These are phyloP conservation scores for Drosophila quinaria DNA, from an alignment of 2,888 invertebrate genomes.

Conservation along the genomic window DNA sequence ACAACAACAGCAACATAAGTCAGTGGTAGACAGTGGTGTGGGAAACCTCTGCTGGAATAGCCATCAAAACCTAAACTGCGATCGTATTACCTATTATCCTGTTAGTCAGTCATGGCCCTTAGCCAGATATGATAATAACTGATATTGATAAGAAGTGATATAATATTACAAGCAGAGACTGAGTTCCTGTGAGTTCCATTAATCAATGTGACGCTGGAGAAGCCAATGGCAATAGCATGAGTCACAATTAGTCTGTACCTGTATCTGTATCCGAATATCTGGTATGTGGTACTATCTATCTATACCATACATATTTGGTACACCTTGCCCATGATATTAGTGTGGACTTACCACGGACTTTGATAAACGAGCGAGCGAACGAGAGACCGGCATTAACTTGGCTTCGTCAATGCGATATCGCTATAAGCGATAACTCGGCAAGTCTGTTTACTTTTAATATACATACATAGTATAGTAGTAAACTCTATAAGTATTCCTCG, in stretches of 20 bases:
- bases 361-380: slow-evolving; percentile 45
- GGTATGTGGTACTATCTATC: neutral
- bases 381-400: slow-evolving; percentile 43
- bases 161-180: slow-evolving; percentile 8
- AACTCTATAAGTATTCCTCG: neutral
- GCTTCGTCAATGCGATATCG: slow-evolving; percentile 41
- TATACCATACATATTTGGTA: slow-evolving; percentile 26
- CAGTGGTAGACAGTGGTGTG: neutral
- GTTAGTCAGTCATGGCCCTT: neutral
- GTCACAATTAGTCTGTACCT: slow-evolving; percentile 33
- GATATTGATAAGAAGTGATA: slow-evolving; percentile 6
- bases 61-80: neutral
- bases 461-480: neutral
- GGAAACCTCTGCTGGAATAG: neutral
- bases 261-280: neutral
- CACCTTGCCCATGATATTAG: slow-evolving; percentile 46
- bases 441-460: slow-evolving; percentile 39
- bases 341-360: slow-evolving; percentile 47
- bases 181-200: slow-evolving; percentile 21
- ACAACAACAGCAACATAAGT: slow-evolving; percentile 13
- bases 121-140: neutral
- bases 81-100: neutral
- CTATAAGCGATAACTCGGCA: slow-evolving; percentile 48
- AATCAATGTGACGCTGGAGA: slow-evolving; percentile 58
- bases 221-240: slow-evolving; percentile 38